Percentiles rank a stretch among this genome's conserved stretches.
Evolutionary conservation across 2,888 invertebrate genomes (phyloP).

Genomic region (Phrixothrix hirtus): DNA sequence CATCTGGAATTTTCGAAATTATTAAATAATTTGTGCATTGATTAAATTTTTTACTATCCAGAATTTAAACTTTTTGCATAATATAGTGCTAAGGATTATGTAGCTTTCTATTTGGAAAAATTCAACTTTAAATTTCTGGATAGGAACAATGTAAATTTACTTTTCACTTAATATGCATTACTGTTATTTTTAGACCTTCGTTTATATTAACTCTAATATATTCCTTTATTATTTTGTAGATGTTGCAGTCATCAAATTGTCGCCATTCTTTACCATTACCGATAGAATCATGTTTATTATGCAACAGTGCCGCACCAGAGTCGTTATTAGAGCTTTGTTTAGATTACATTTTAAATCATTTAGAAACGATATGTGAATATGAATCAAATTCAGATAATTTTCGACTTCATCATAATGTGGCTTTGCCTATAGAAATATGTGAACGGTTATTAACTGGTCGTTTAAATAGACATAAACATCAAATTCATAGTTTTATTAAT

Average conservation of each 20-base stretch:
- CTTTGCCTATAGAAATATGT: slow-evolving; percentile 72
- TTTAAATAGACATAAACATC: slow-evolving; percentile 53
- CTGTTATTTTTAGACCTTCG: slow-evolving; percentile 25
- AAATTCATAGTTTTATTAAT: slow-evolving; percentile 71
- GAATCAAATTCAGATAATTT: slow-evolving; percentile 57
- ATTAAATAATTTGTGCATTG: slow-evolving; percentile 17
- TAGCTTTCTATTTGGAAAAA: background rate
- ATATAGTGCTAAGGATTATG: too few species aligned
- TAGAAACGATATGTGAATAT: slow-evolving; percentile 63
- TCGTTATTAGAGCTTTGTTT: slow-evolving; percentile 67
- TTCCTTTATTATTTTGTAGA: slow-evolving; percentile 39
- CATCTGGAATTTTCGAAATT: slow-evolving; percentile 45
- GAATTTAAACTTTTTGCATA: too few species aligned
- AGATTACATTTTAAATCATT: slow-evolving; percentile 64
- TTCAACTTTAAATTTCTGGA: slow-evolving; percentile 6
- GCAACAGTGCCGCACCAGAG: slow-evolving; percentile 59
- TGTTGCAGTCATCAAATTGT: slow-evolving; percentile 49
- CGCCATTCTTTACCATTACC: slow-evolving; percentile 53
- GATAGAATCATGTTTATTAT: slow-evolving; percentile 52
- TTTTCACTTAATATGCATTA: too few species aligned
- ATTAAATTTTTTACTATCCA: too few species aligned
- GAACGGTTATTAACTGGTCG: slow-evolving; percentile 67
- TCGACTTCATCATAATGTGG: slow-evolving; percentile 64
- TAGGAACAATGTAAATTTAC: slow-evolving; percentile 22
- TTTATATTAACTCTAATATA: slow-evolving; percentile 11